phyloP scores from a whole-genome alignment of 2,113 vertebrate species.

The Halichoerus grypus region DNA sequence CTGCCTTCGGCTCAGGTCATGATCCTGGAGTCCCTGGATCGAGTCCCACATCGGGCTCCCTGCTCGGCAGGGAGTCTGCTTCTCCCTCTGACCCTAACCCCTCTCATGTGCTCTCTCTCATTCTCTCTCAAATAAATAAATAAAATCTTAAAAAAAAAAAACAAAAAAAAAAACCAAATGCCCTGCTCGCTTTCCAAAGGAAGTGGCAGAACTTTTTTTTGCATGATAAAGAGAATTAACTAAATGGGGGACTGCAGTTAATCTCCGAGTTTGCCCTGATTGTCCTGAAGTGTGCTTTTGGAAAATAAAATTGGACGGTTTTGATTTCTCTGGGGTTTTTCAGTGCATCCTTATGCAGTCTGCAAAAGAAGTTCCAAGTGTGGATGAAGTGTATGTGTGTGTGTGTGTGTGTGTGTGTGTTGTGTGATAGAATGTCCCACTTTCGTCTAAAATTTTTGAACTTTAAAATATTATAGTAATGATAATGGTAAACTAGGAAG shows the following conservation, averaged over 20 bases:
- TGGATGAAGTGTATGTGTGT: not conserved
- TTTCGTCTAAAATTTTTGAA: constrained; percentile 11
- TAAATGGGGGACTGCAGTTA: constrained; percentile 6
- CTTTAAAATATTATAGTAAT: constrained; percentile 31
- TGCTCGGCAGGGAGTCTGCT: too few relatives aligned
- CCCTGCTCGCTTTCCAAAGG: constrained; percentile 8
- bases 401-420: not conserved
- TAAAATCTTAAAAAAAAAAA: too few relatives aligned
- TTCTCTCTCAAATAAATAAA: too few relatives aligned
- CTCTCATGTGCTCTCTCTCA: too few relatives aligned
- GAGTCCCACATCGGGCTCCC: too few relatives aligned
- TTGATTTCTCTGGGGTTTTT: constrained; percentile 6
- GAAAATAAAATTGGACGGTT: constrained; percentile 28
- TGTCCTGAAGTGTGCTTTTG: constrained; percentile 46
- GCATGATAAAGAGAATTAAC: constrained; percentile 39
- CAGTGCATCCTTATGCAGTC: not conserved
- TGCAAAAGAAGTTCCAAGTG: not conserved
- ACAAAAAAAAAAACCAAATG: not conserved
- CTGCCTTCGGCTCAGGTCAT: too few relatives aligned
- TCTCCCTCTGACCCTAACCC: too few relatives aligned
- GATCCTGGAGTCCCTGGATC: too few relatives aligned
- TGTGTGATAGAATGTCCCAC: not conserved
- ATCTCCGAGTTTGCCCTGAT: not conserved
- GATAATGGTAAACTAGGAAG: not conserved
- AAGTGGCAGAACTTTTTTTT: constrained; percentile 33